Evolutionary conservation across 1,140 invertebrate species (phyloP), one percentile per base, ranked within the genome.

Genomic region (Hylyphantes graminicola): DNA sequence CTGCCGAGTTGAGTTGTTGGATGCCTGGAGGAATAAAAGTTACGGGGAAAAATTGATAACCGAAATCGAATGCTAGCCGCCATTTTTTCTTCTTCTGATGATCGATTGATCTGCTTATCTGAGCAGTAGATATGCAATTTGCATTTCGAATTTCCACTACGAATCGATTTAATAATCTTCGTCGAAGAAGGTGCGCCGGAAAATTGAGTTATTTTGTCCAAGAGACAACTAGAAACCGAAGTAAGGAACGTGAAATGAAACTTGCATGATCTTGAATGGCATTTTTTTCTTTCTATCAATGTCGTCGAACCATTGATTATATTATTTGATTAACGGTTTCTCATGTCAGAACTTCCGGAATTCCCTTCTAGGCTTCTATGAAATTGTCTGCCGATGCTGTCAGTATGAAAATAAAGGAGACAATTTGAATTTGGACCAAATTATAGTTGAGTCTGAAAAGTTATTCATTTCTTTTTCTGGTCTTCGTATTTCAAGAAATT

Each of bases 311-410:
- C 72, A 55, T 8, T 15, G 55, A 55, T 74, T 59, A 21, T 35
- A 53, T 74, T 55, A 74, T 55, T 35, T 74, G 57, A 74, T 74
- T 59, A 74, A 57, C 72, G 72, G 72, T 6, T 48, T 74, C 72
- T 15, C 51, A 50, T 74, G 55, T 74, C 72, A 55, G 35, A 17
- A 70, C 54, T 70, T 70, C 50, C 11, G 53, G 50, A 70, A 35
- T 35, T 35, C 35, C 35, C 35, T 35, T 35, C 5, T 35, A 35
- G 35, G 35, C 35, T 35, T 35, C 35, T 35, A 35, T 35, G 35
- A 35, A 35, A 35, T 35, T 35, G 35, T 35, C 35, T 35, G 35
- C 35, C 35, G 35, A 35, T 35, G 35, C 35, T 35, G 35, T 35
- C 35, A 35, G 1, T 35, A 35, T 35, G 35, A 35, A 35, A 35